These are phyloP conservation scores for Drosophila persimilis DNA, from an alignment of 1,140 invertebrate species.

Conservation along the genomic window DNA sequence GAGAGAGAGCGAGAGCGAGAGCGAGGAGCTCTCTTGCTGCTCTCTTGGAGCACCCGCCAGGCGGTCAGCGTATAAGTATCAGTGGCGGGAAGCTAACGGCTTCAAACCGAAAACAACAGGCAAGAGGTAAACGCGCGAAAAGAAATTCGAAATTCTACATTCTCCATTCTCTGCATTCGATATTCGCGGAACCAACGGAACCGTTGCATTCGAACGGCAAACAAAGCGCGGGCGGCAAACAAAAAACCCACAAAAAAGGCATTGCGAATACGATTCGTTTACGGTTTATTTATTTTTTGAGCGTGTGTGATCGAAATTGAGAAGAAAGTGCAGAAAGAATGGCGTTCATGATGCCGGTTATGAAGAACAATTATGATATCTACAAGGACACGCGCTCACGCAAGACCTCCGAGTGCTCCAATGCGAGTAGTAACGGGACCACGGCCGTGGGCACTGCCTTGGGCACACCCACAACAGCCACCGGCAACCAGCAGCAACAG, in stretches of 20 bases:
- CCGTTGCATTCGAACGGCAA: constrained; percentile 1
- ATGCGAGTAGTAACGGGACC: constrained; percentile 55
- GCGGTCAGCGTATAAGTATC: constrained; percentile 40
- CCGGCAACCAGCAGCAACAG: constrained; percentile 41
- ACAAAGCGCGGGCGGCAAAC: constrained; percentile 34
- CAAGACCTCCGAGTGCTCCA: constrained; percentile 89
- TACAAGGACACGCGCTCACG: constrained; percentile 91
- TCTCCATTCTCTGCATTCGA: no score
- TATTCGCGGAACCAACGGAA: no score
- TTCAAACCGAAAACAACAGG: constrained; percentile 41
- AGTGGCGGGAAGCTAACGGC: constrained; percentile 9
- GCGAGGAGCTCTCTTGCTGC: neutral
- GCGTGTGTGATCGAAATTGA: constrained; percentile 14
- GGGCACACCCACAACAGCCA: constrained; percentile 67
- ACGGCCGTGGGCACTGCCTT: constrained; percentile 76
- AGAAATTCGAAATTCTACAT: constrained; percentile 2
- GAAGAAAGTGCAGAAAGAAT: constrained; percentile 83
- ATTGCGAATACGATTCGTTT: constrained; percentile 10
- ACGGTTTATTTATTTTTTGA: constrained; percentile 31
- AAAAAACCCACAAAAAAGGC: constrained; percentile 1
- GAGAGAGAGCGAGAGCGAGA: constrained; percentile 7
- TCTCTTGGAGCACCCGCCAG: constrained; percentile 15
- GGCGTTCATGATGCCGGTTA: constrained; percentile 97
- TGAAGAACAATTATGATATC: constrained; percentile 96
- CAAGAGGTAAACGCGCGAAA: constrained; percentile 47